A percentile compares a stretch with the other conserved stretches of the same genome.
Conservation (phyloP, 2,797 vertebrate genomes). For the Poliocrania exsul region DNA sequence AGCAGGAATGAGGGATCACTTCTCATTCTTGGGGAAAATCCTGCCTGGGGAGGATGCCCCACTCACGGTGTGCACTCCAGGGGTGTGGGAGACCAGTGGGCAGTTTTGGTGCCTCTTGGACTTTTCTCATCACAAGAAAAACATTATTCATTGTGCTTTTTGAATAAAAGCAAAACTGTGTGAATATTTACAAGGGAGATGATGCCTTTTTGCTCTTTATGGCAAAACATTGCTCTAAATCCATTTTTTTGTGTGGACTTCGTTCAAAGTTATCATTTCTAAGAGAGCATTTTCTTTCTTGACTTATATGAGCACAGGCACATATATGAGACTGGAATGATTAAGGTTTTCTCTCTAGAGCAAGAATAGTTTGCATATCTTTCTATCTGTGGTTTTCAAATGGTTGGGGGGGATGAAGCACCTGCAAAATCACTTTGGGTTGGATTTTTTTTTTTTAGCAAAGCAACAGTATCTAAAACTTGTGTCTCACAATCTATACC, state of each 20-base stretch:
- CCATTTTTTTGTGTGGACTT: not conserved
- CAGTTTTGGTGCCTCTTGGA: not conserved
- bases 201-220: not conserved
- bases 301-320: not conserved
- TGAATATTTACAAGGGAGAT: not conserved
- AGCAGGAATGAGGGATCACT: not conserved
- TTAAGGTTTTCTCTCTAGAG: not conserved
- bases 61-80: rapidly evolving
- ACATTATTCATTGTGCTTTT: not conserved
- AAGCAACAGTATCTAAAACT: not conserved
- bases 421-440: not conserved
- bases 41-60: not conserved
- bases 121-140: not conserved
- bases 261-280: conserved; percentile 3
- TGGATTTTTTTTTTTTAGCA: not conserved
- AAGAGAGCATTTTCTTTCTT: not conserved
- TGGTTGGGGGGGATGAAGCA: not conserved
- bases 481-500: not conserved
- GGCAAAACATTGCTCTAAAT: not conserved
- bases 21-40: not conserved
- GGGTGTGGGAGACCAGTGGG: not conserved
- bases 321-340: not conserved
- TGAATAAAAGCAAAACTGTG: not conserved
- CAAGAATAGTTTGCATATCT: not conserved
- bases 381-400: not conserved